Base-by-base conservation (phyloP, 2,113 vertebrate genomes). In the Clinocottus analis region DNA sequence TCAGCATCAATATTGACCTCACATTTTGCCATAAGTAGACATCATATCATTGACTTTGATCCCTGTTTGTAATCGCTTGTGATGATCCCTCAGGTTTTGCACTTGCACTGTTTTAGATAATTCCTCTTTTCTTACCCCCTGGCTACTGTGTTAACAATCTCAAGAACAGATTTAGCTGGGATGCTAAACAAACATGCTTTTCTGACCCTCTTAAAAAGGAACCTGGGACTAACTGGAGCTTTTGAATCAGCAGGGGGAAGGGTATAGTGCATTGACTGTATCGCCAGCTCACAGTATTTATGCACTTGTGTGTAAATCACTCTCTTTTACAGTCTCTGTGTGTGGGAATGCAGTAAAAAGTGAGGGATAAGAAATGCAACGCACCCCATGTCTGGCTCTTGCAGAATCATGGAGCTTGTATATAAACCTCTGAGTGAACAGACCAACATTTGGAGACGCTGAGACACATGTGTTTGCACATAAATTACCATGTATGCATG, bases 281-380 rank as follows among this genome's bases (percentile, higher is more conserved):
- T 82, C 55, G 21, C 77, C 60, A 84, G 70, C 60, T 55, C 66
- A 43, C 69, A 41, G 72, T 79, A 87, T 90, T 90, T 87, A 88
- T 85, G 77, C 85, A 81, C 81, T 82, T 67, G 27, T 90, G 73
- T 83, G 69, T 90, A 91, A 91, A 93, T 89, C 83, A 85, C 73
- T 87, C 79, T 55, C 27, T 75, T 90, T 93, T 91, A 89, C 65
- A 80, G 70, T 76, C 74, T 83, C 75, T 85, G 73, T 72, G 80
- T 91, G 90, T 82, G 86, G 86, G 88, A 92, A 90, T 82, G 87
- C 88, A 88, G 73, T 91, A 88, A 91, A 92, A 89, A 62, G 49
- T 41, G 53, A 71, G 35, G 66, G 45, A 76, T 25, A 49, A 64
- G 64, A 80, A 79, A 81, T 75, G 65, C 68, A 47, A 31, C 19